A percentile compares a stretch with the other conserved stretches of the same genome.
Evolutionary conservation across 1,140 invertebrate genomes (phyloP).

Genomic region (Anoplolepis gracilipes): DNA sequence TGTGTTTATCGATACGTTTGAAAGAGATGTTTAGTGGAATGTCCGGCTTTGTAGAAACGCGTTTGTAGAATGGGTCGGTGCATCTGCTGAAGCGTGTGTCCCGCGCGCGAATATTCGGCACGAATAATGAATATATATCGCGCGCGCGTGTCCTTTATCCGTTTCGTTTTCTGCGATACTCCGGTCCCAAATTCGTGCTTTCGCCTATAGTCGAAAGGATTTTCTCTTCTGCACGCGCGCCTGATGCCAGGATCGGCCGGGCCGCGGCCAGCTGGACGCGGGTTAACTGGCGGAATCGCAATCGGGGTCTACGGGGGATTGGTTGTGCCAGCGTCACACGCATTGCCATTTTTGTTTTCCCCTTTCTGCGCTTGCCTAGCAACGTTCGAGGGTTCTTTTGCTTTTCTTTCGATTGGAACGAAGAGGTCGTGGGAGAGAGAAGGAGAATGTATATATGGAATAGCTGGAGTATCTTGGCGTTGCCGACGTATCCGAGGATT

Average conservation of each 20-base stretch:
- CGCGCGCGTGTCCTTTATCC: slow-evolving; percentile 55
- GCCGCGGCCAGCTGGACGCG: slow-evolving; percentile 65
- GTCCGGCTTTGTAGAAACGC: slow-evolving; percentile 21
- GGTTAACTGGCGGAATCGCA: slow-evolving; percentile 68
- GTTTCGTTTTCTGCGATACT: slow-evolving; percentile 65
- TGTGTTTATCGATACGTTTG: slow-evolving; percentile 11
- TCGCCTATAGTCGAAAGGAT: slow-evolving; percentile 62
- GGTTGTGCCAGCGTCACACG: slow-evolving; percentile 36
- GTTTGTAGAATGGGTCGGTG: slow-evolving; percentile 33
- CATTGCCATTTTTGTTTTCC: slow-evolving; percentile 23
- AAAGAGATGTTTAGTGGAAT: slow-evolving; percentile 38
- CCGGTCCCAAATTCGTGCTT: slow-evolving; percentile 54
- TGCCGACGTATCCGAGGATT: slow-evolving; percentile 56
- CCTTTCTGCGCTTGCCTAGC: slow-evolving; percentile 58
- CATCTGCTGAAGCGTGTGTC: slow-evolving; percentile 42
- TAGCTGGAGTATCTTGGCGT: slow-evolving; percentile 35
- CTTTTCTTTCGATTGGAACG: slow-evolving; percentile 59
- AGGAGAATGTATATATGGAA: slow-evolving; percentile 10
- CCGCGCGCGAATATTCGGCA: slow-evolving; percentile 44
- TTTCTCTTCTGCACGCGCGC: slow-evolving; percentile 45
- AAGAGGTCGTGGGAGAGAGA: slow-evolving; percentile 25
- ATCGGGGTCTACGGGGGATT: slow-evolving; percentile 57
- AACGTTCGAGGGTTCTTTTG: slow-evolving; percentile 44
- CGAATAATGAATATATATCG: slow-evolving; percentile 27
- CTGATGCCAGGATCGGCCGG: slow-evolving; percentile 26